Percentiles rank a stretch among this genome's conserved stretches.
phyloP scores from a whole-genome alignment of 2,797 vertebrate genomes.

The Hyperoplus lanceolatus region DNA sequence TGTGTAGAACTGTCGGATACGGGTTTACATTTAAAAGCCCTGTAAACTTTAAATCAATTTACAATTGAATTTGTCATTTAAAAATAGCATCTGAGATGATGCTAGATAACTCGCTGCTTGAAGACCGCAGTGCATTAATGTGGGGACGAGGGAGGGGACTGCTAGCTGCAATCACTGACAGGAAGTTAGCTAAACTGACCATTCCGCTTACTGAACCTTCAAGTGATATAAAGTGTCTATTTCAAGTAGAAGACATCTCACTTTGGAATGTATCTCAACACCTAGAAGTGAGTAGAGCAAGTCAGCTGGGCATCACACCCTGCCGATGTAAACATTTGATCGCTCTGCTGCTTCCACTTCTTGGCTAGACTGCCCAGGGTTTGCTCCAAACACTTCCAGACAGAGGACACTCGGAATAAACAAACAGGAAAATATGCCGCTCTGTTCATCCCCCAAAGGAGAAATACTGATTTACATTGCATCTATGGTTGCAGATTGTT shows the following conservation, averaged over 20 bases:
- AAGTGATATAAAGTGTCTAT: background rate
- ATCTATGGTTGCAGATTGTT: conserved; percentile 1
- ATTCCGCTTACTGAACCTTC: no score
- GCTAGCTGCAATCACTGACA: no score
- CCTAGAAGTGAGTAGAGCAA: conserved; percentile 5
- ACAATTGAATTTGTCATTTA: background rate
- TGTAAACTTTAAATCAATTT: background rate
- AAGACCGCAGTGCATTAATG: no score
- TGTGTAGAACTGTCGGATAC: background rate
- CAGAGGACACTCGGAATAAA: conserved; percentile 45
- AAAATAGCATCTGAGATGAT: background rate
- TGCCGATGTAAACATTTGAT: conserved; percentile 38
- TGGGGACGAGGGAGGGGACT: no score
- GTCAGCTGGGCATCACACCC: conserved; percentile 46
- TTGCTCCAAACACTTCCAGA: conserved; percentile 28
- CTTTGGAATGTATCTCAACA: conserved; percentile 30
- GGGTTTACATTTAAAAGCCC: background rate
- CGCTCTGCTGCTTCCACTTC: conserved; percentile 39
- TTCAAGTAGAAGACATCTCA: conserved; percentile 21
- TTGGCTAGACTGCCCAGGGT: conserved; percentile 33
- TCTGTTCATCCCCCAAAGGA: background rate
- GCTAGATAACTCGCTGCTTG: no score
- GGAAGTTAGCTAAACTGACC: no score
- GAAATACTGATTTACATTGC: background rate
- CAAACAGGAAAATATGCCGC: conserved; percentile 31